These are phyloP conservation scores for Colletes gigas DNA, from an alignment of 1,140 invertebrate genomes.

Conservation along the genomic window DNA sequence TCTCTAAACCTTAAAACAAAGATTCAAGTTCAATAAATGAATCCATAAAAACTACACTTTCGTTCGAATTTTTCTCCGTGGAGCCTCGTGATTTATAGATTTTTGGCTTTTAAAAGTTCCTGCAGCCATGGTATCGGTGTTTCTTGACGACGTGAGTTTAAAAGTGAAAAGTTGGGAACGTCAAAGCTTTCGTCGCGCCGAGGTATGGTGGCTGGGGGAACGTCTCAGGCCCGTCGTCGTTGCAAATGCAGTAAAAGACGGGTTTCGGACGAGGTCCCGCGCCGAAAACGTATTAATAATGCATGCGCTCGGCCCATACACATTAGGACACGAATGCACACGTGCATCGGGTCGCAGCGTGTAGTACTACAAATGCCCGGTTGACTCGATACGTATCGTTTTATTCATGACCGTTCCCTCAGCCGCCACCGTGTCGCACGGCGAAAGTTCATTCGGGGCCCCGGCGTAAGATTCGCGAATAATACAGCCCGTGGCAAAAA, in stretches of 20 bases:
- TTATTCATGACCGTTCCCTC: conserved; percentile 51
- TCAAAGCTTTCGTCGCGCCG: neutral
- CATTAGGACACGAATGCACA: conserved; percentile 31
- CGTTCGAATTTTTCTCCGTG: too few relatives aligned
- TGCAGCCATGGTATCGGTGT: too few relatives aligned
- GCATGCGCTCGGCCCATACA: conserved; percentile 23
- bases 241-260: neutral
- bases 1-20: neutral
- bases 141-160: too few relatives aligned
- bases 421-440: conserved; percentile 38
- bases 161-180: neutral
- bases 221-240: neutral
- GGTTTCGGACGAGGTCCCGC: conserved; percentile 4
- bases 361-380: conserved; percentile 33
- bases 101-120: too few relatives aligned
- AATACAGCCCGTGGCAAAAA: neutral
- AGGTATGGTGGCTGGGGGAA: neutral
- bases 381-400: conserved; percentile 48
- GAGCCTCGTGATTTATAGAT: too few relatives aligned
- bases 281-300: conserved; percentile 56
- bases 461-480: conserved; percentile 18
- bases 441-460: conserved; percentile 40
- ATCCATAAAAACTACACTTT: too few relatives aligned
- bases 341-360: neutral
- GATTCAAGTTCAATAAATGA: too few relatives aligned